phyloP scores from a whole-genome alignment of 2,888 invertebrate species.

The Nomada ruficornis region DNA sequence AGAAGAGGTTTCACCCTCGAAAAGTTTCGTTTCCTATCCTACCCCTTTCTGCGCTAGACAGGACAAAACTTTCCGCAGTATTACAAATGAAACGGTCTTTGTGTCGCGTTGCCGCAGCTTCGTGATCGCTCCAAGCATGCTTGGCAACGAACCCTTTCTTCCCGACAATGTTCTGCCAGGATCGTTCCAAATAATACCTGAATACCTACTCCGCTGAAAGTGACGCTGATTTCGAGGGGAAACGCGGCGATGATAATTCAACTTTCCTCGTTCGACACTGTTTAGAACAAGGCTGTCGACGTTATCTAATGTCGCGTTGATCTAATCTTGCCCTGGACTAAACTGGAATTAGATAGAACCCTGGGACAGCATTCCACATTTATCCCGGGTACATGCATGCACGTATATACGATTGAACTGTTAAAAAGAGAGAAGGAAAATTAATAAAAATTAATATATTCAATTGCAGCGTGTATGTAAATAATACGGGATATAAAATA shows the following conservation, averaged over 20 bases:
- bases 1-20: conserved; percentile 32
- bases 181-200: conserved; percentile 40
- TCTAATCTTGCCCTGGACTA: too few species aligned
- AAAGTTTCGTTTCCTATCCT: conserved; percentile 19
- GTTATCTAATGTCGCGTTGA: too few species aligned
- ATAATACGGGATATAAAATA: too few species aligned
- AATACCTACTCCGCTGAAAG: conserved; percentile 23
- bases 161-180: conserved; percentile 35
- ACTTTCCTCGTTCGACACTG: background rate
- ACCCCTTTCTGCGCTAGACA: conserved; percentile 40
- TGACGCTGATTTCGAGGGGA: conserved; percentile 27
- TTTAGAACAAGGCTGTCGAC: background rate
- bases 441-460: too few species aligned
- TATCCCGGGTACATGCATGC: too few species aligned
- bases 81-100: conserved; percentile 59
- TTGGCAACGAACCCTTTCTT: conserved; percentile 58
- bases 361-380: too few species aligned
- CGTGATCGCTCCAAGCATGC: conserved; percentile 61
- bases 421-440: too few species aligned
- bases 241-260: background rate
- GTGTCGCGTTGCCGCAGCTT: conserved; percentile 55
- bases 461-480: too few species aligned
- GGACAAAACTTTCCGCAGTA: conserved; percentile 57
- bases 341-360: too few species aligned
- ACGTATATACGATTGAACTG: too few species aligned